These are phyloP conservation scores for Microvelia longipes DNA, from an alignment of 1,140 invertebrate species.

Conservation along the genomic window DNA sequence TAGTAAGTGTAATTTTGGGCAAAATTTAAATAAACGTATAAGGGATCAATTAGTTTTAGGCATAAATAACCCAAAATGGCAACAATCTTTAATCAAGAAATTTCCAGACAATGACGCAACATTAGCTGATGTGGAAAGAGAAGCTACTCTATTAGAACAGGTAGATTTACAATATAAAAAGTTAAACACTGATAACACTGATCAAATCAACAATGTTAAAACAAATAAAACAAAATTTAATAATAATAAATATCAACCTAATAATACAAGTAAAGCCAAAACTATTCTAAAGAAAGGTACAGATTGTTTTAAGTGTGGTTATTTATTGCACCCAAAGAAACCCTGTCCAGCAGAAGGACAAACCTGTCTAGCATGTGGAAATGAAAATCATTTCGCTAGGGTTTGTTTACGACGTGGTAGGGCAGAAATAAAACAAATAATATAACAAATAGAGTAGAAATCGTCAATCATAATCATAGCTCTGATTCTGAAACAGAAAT, in stretches of 20 bases:
- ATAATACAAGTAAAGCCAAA: neutral
- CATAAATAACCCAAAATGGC: constrained; percentile 24
- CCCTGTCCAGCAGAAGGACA: neutral
- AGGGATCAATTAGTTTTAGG: neutral
- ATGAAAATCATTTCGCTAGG: neutral
- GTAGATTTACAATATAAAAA: neutral
- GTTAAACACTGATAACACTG: neutral
- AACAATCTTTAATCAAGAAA: constrained; percentile 17
- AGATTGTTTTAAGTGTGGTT: neutral
- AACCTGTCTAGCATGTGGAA: neutral
- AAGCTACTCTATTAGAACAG: neutral
- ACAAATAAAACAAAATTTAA: neutral
- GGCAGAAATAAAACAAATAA: neutral
- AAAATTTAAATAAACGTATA: neutral
- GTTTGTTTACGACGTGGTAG: neutral
- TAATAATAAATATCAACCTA: neutral
- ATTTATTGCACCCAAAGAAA: neutral
- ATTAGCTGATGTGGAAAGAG: neutral
- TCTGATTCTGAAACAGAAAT: neutral
- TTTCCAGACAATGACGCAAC: neutral
- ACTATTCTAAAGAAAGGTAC: neutral
- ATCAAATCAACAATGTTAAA: neutral
- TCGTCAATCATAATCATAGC: neutral
- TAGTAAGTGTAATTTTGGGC: neutral
- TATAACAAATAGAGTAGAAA: neutral